Evolutionary conservation across 2,797 vertebrate genomes (phyloP).

Genomic region (Podarcis lilfordi): DNA sequence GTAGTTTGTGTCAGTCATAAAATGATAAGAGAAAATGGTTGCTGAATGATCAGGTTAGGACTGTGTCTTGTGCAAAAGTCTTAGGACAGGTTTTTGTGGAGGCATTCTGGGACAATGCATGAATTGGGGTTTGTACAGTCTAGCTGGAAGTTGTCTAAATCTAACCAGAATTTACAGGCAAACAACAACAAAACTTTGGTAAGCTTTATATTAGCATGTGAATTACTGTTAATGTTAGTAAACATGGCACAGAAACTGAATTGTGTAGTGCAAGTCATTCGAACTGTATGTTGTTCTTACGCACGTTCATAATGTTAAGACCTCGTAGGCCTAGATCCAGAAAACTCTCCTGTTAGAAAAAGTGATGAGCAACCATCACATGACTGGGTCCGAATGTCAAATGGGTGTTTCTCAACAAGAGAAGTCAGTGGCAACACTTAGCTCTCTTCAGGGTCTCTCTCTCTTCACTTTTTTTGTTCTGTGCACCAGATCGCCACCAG

Average conservation of each 20-base stretch:
- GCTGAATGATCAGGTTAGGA: background rate
- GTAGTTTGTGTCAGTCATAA: background rate
- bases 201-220: background rate
- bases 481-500: background rate
- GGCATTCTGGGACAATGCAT: background rate
- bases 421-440: background rate
- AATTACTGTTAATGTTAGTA: slow-evolving; percentile 13
- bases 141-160: background rate
- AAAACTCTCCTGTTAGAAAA: background rate
- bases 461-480: background rate
- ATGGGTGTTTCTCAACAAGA: background rate
- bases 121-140: background rate
- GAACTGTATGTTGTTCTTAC: background rate
- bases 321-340: background rate
- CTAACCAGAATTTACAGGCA: background rate
- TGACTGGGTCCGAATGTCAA: background rate
- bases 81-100: background rate
- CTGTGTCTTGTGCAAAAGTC: background rate
- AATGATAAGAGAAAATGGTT: background rate
- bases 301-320: background rate
- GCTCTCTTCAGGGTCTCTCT: background rate
- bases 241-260: background rate
- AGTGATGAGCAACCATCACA: background rate
- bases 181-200: too few species aligned
- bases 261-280: background rate